Evolutionary conservation across 2,888 invertebrate genomes (phyloP).

Genomic region (Stenchaetothrips biformis): DNA sequence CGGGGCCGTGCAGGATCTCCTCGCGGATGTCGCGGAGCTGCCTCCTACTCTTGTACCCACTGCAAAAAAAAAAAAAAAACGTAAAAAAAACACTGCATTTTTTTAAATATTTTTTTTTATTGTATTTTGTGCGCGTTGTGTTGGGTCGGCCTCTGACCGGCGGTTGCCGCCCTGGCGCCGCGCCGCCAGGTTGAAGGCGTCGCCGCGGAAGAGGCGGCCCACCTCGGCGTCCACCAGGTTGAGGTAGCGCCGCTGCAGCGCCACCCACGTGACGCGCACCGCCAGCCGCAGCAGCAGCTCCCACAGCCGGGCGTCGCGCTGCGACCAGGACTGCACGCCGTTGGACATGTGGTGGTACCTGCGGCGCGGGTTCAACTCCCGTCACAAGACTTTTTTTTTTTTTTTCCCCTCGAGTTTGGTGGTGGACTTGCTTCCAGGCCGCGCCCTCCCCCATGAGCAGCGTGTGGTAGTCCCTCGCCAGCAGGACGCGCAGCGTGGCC

Average conservation of each 20-base stretch:
- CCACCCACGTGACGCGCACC: conserved; percentile 60
- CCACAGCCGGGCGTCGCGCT: conserved; percentile 58
- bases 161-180: conserved; percentile 42
- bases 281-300: conserved; percentile 57
- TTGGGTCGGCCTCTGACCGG: not conserved
- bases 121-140: not conserved
- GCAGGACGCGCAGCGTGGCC: conserved; percentile 54
- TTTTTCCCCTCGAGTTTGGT: too few relatives aligned
- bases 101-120: too few relatives aligned
- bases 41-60: not conserved
- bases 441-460: conserved; percentile 51
- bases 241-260: conserved; percentile 55
- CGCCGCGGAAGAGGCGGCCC: conserved; percentile 57
- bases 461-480: conserved; percentile 58
- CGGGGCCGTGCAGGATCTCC: not conserved
- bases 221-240: conserved; percentile 59
- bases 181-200: conserved; percentile 55
- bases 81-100: not conserved
- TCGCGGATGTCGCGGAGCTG: not conserved
- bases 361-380: not conserved
- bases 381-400: too few relatives aligned
- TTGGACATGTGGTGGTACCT: conserved; percentile 57
- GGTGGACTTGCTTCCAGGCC: too few relatives aligned
- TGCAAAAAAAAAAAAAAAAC: not conserved
- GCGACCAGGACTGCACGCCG: conserved; percentile 55